Percentiles rank a stretch among this genome's conserved stretches.
These are phyloP conservation scores for Hyperoplus lanceolatus DNA, from an alignment of 2,797 vertebrate species.

Conservation along the genomic window DNA sequence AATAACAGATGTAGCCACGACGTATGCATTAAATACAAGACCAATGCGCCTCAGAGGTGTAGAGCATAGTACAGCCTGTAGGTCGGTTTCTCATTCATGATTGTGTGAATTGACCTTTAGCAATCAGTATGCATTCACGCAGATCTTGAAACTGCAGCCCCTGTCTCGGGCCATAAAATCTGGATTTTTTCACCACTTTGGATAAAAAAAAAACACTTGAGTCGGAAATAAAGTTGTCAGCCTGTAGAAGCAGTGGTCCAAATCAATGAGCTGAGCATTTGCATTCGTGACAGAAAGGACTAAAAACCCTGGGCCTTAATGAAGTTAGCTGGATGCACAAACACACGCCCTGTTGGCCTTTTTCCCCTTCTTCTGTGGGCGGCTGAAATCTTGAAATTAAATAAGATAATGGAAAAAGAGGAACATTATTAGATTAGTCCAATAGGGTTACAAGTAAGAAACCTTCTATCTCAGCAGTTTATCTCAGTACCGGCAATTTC, in stretches of 20 bases:
- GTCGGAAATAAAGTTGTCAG: constrained; percentile 42
- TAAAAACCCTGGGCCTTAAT: constrained; percentile 73
- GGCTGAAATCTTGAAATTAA: constrained; percentile 81
- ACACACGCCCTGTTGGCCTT: constrained; percentile 75
- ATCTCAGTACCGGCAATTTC: constrained; percentile 55
- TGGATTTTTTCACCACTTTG: constrained; percentile 20
- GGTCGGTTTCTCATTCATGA: background rate
- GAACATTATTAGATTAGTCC: constrained; percentile 80
- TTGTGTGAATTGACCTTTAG: background rate
- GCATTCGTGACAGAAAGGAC: constrained; percentile 59
- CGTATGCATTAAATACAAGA: background rate
- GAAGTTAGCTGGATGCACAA: constrained; percentile 75
- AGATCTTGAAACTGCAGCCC: background rate
- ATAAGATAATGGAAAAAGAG: constrained; percentile 84
- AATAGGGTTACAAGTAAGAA: constrained; percentile 60
- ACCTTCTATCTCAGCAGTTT: constrained; percentile 49
- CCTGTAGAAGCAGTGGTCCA: constrained; percentile 39
- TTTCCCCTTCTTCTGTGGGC: constrained; percentile 72
- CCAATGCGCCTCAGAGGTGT: background rate
- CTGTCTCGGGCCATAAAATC: background rate
- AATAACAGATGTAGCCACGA: background rate
- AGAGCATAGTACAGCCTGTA: background rate
- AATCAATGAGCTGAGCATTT: constrained; percentile 61
- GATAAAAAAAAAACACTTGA: constrained; percentile 6
- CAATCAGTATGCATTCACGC: background rate